Conservation (phyloP, 2,797 vertebrate species). For the Notoglanidium macrostoma region DNA sequence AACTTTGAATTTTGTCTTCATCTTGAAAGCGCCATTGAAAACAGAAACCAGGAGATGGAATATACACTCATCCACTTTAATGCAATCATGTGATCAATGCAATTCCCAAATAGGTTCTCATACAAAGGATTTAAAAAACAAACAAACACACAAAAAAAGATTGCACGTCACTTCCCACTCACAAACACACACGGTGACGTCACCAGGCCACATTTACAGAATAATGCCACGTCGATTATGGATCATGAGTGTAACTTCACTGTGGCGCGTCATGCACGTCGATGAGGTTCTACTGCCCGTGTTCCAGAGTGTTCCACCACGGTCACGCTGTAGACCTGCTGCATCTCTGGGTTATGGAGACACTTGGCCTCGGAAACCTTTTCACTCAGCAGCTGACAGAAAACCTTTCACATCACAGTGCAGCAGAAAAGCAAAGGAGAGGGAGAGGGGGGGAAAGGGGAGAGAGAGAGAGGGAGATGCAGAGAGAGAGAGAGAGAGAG, state of each 20-base stretch:
- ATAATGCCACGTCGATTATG: slow-evolving; percentile 33
- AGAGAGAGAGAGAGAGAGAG: background rate
- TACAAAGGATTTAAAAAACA: slow-evolving; percentile 53
- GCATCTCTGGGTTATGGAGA: slow-evolving; percentile 40
- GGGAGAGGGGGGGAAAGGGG: background rate
- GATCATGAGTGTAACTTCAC: slow-evolving; percentile 42
- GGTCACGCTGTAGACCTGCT: background rate
- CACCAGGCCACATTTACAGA: slow-evolving; percentile 44
- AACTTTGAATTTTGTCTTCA: slow-evolving; percentile 56
- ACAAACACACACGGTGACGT: slow-evolving; percentile 47
- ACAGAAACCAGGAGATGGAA: background rate
- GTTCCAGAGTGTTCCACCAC: background rate
- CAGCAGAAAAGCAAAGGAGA: slow-evolving; percentile 16
- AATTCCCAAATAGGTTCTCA: slow-evolving; percentile 41
- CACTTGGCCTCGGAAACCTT: slow-evolving; percentile 34
- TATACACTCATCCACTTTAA: slow-evolving; percentile 52
- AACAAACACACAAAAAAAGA: background rate
- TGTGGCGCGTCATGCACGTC: slow-evolving; percentile 41
- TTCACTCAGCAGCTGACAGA: slow-evolving; percentile 48
- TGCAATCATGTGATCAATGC: slow-evolving; percentile 41
- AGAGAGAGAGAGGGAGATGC: slow-evolving; percentile 17
- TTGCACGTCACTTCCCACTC: slow-evolving; percentile 30
- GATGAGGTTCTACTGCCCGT: slow-evolving; percentile 25
- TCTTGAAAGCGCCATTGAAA: background rate
- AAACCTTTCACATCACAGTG: slow-evolving; percentile 47